Base-by-base conservation (phyloP, 2,888 invertebrate species). In the Odontocolon sp. region DNA sequence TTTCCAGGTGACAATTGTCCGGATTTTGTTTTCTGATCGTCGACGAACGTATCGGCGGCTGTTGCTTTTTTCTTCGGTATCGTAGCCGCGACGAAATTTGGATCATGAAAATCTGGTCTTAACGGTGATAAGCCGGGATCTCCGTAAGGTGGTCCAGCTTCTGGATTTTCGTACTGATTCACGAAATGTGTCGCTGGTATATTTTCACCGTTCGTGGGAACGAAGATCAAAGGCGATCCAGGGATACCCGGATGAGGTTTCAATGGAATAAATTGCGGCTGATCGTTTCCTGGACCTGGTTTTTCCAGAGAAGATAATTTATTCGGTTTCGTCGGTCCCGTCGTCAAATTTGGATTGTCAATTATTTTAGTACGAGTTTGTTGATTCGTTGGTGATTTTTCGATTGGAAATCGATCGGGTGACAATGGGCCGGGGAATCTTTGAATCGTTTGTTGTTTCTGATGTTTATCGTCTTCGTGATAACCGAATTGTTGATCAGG, bases 361-460 rank as follows among this genome's bases (percentile, higher is more conserved):
- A 72, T 50, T 6, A 68, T 64, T 16, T 66, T 77, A 1, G 73
- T 64, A 5, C 64, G 68, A 1, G 70, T 36, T 16, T 77, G 50
- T 5, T 14, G 23, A 3, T 36, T 18, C 14, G 56, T 11, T 18
- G 56, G 11, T n/a, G 11, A 6, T 40, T 56, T 75, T 11, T 56
- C 77, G 0, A 66, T 2, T 2, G 82, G 82, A 45, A 88, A 88
- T 14, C 77, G 85, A 23, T 88, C 85, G 0, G 88, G 87, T 0
- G 86, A 84, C 45, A 89, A 59, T 0, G 89, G 88, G 3, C 89
- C 88, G 2, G 86, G 88, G 68, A 88, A 89, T 9, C 47, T 56
- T n/a, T 75, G 57, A 11, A n/a, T 8, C 2, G 45, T 2, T 5
- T 26, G 18, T 38, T 57, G 67, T 1, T 70, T 45, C 26, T 50